A percentile compares a stretch with the other conserved stretches of the same genome.
Evolutionary conservation across 92 coral and sea anemone species (phyloP).

Genomic region (Zoanthus sociatus): DNA sequence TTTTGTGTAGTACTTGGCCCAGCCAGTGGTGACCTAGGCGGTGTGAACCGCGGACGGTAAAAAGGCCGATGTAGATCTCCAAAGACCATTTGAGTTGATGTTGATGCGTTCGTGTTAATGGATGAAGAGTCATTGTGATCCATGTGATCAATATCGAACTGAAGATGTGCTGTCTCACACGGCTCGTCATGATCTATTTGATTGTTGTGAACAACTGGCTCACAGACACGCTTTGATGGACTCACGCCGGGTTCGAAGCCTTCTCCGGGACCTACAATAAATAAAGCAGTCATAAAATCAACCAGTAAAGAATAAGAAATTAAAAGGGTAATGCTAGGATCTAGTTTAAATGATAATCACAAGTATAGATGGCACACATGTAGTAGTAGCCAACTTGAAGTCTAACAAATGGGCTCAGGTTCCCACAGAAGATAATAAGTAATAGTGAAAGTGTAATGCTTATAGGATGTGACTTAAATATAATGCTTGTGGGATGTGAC

Average conservation of each 20-base stretch:
- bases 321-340: background rate
- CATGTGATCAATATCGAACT: constrained; percentile 79
- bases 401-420: too few species aligned
- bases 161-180: constrained; percentile 87
- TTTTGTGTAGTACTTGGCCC: constrained; percentile 84
- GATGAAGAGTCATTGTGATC: constrained; percentile 78
- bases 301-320: background rate
- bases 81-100: constrained; percentile 81
- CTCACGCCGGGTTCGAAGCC: constrained; percentile 94
- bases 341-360: too few species aligned
- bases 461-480: too few species aligned
- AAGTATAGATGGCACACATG: too few species aligned
- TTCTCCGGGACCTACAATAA: constrained; percentile 77
- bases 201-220: constrained; percentile 73
- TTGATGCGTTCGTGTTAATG: constrained; percentile 56
- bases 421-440: too few species aligned
- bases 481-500: too few species aligned
- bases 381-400: too few species aligned
- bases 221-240: constrained; percentile 90
- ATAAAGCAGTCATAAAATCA: background rate
- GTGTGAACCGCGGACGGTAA: constrained; percentile 91
- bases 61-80: constrained; percentile 80
- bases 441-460: too few species aligned
- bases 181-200: constrained; percentile 73
- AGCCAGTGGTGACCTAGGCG: constrained; percentile 98